Conservation (phyloP, 2,113 vertebrate genomes). For the Ammospiza caudacuta region DNA sequence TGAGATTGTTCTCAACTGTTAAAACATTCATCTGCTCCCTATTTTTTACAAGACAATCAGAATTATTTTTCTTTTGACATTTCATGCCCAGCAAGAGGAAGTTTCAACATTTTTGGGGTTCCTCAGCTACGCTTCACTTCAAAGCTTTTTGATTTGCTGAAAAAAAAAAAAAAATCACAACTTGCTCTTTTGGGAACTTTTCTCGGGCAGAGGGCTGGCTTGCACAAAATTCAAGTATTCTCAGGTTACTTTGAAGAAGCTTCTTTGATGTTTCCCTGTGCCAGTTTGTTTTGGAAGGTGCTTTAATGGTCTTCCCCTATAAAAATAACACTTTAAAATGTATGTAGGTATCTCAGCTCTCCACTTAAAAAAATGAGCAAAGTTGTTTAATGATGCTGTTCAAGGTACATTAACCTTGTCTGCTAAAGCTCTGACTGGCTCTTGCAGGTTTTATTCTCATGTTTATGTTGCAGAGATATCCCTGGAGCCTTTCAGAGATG, state of each 20-base stretch:
- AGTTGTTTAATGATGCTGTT: constrained; percentile 62
- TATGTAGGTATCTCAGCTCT: constrained; percentile 13
- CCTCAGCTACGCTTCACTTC: background rate
- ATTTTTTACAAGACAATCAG: background rate
- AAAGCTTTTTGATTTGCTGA: constrained; percentile 14
- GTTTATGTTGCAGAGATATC: constrained; percentile 56
- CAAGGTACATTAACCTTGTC: constrained; percentile 70
- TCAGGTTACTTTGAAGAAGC: constrained; percentile 54
- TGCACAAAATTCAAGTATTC: background rate
- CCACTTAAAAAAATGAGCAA: constrained; percentile 42
- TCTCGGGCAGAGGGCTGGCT: background rate
- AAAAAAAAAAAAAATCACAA: background rate
- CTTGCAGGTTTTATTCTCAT: constrained; percentile 53
- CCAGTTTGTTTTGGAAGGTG: constrained; percentile 55
- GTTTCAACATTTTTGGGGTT: background rate
- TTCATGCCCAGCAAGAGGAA: background rate
- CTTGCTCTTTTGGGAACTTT: constrained; percentile 33
- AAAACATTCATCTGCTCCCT: background rate
- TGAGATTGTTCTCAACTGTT: background rate
- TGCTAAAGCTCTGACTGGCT: constrained; percentile 48
- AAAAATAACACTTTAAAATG: constrained; percentile 33
- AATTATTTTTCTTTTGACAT: background rate
- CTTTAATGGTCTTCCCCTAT: constrained; percentile 34
- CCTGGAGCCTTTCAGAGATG: constrained; percentile 49
- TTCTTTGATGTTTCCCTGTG: constrained; percentile 45